Conservation (phyloP, 2,888 invertebrate genomes). For the Ferdinandea cuprea region DNA sequence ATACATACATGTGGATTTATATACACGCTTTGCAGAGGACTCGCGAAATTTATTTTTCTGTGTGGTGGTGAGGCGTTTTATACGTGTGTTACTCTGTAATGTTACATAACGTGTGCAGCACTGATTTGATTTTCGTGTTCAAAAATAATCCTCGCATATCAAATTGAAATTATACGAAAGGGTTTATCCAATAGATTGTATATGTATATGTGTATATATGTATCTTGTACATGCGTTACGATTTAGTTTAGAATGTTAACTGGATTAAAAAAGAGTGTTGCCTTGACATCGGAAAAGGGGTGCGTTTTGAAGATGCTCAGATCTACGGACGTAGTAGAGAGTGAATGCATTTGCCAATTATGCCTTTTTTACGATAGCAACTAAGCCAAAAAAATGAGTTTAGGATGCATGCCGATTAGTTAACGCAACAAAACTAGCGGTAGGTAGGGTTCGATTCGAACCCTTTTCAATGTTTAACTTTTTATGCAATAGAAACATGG, state of each 20-base stretch:
- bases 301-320: conserved; percentile 16
- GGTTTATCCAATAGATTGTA: conserved; percentile 3
- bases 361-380: conserved; percentile 7
- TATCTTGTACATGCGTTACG: conserved; percentile 45
- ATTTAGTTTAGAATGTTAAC: conserved; percentile 61
- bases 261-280: conserved; percentile 62
- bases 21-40: conserved; percentile 19
- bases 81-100: conserved; percentile 46
- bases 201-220: too few relatives aligned
- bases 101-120: conserved; percentile 69
- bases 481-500: too few relatives aligned
- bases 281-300: conserved; percentile 54
- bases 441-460: neutral
- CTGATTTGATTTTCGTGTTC: conserved; percentile 71
- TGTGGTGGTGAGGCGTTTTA: conserved; percentile 3
- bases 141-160: conserved; percentile 71
- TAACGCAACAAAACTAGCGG: neutral
- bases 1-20: too few relatives aligned
- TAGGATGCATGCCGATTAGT: conserved; percentile 15
- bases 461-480: neutral
- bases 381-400: conserved; percentile 25
- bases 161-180: conserved; percentile 69
- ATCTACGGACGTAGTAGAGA: neutral
- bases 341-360: conserved; percentile 24
- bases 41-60: conserved; percentile 5